Base-by-base conservation (phyloP, 2,113 vertebrate genomes). In the Clarias gariepinus region DNA sequence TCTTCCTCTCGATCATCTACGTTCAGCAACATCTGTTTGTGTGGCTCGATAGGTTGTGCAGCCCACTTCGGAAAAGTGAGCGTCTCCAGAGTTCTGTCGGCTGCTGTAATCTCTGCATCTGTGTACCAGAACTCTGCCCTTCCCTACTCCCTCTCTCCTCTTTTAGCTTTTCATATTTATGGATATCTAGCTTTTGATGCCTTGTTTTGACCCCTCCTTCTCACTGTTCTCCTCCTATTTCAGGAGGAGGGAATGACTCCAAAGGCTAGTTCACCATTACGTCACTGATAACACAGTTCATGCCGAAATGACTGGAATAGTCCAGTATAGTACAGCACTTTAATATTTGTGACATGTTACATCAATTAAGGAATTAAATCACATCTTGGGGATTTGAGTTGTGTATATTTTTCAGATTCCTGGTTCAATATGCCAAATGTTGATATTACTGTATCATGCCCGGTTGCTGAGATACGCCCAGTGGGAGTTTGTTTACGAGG, bases 31-130 rank as follows among this genome's bases (percentile, higher is more conserved):
- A 52, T 81, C 84, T 86, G 69, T 30, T 68, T 73, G 52, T 64
- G 16, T 58, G 3, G 63, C 66, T 73, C 53, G 36, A 25, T 10
- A 13, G 15, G 55, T 85, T 21, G 58, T 25, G 58, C 41, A 63
- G 58, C n/a, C 73, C 73, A 85, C 84, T 53, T 61, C 33, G 61
- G 41, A 85, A 79, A 79, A 28, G 41, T 55, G 25, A 73, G 30
- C 28, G 23, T 84, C 68, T 84, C 60, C 71, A 41, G 71, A 87
- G 69, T 28, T 76, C 10, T 13, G 53, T 63, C 36, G 53, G 19
- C 66, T 21, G 53, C 64, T 30, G 53, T 64, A 60, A 77, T 52
- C 90, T 91, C 91, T 88, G 89, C 91, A 83, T 89, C 90, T 82
- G 87, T 91, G 88, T 86, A 63, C 28, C 30, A 78, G 85, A 85